Conservation (phyloP, 2,797 vertebrate genomes). For the Rachycentron canadum region DNA sequence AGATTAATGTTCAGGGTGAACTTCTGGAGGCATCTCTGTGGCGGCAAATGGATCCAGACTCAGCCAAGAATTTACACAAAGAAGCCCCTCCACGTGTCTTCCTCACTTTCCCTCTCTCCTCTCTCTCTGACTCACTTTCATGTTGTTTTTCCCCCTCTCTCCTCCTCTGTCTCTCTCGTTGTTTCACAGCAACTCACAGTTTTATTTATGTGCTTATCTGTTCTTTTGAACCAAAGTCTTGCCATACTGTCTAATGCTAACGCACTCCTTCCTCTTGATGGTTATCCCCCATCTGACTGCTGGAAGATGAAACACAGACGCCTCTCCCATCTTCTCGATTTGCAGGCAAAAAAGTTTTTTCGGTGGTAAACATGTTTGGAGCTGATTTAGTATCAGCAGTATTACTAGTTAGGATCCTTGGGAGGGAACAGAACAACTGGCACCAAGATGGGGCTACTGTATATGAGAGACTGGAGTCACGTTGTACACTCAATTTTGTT, state of each 20-base stretch:
- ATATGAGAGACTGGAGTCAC: neutral
- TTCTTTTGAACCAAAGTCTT: conserved; percentile 70
- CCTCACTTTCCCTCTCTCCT: conserved; percentile 6
- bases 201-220: conserved; percentile 66
- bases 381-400: conserved; percentile 39
- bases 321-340: conserved; percentile 46
- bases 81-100: conserved; percentile 30
- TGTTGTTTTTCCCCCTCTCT: conserved; percentile 40
- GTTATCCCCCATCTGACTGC: conserved; percentile 55
- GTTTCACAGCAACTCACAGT: conserved; percentile 43
- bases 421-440: conserved; percentile 16
- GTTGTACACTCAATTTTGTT: conserved; percentile 5
- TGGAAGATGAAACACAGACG: conserved; percentile 55
- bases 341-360: conserved; percentile 38
- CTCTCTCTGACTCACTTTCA: conserved; percentile 31
- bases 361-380: conserved; percentile 59
- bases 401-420: conserved; percentile 10
- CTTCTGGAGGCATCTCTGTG: conserved; percentile 42
- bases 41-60: conserved; percentile 38
- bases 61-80: conserved; percentile 28
- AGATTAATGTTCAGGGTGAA: conserved; percentile 64
- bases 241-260: conserved; percentile 56
- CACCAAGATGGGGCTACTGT: neutral
- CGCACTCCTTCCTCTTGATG: conserved; percentile 63
- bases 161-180: conserved; percentile 33